These are phyloP conservation scores for Stichopus chloronotus DNA, from an alignment of 35 echinoderm and acorn worm species.

Conservation along the genomic window DNA sequence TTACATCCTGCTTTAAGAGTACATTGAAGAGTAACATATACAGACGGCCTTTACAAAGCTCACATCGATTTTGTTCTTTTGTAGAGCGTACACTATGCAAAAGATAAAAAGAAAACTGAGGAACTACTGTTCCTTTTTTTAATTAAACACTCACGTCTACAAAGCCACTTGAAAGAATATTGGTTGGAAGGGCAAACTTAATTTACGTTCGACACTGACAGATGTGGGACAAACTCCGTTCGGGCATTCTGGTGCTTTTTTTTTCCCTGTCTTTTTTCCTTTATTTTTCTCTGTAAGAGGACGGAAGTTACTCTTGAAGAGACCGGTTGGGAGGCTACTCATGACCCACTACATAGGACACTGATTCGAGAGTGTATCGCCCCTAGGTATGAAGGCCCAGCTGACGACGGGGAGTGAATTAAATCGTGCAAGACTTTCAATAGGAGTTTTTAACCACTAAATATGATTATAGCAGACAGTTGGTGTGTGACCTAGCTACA, in stretches of 20 bases:
- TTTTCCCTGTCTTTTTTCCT: neutral
- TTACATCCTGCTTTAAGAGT: no score
- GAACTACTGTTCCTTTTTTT: neutral
- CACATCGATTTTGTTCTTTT: no score
- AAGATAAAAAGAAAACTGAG: no score
- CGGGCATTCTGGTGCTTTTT: neutral
- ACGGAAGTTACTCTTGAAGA: neutral
- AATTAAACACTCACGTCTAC: neutral
- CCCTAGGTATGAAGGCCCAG: neutral
- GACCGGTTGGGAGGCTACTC: neutral
- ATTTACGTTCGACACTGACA: conserved; percentile 7
- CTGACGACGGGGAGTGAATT: conserved; percentile 1
- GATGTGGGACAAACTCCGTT: neutral
- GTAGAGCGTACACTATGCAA: no score
- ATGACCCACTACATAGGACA: neutral
- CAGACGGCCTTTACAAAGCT: no score
- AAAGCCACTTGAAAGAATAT: neutral
- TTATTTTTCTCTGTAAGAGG: neutral
- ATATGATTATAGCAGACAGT: conserved; percentile 11
- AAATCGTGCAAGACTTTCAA: neutral
- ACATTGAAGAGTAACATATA: no score
- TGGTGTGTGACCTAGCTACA: neutral
- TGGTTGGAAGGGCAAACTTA: neutral
- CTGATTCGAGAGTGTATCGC: neutral
- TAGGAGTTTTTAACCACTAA: neutral